phyloP scores from a whole-genome alignment of 2,113 vertebrate species.

The Upupa epops region DNA sequence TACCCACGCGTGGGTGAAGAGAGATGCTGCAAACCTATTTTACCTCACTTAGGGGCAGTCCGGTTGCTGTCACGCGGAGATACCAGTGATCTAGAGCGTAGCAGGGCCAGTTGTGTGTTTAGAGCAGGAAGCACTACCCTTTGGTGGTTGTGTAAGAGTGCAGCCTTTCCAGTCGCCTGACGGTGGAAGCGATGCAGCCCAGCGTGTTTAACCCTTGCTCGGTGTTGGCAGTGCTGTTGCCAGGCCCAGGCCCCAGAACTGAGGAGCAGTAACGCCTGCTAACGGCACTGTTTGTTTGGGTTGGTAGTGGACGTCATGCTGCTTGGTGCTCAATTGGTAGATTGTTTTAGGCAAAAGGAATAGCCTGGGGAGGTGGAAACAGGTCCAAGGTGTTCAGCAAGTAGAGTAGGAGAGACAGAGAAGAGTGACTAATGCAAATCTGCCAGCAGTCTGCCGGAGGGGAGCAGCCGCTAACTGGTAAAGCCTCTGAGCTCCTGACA shows the following conservation, averaged over 20 bases:
- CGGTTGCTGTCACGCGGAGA: neutral
- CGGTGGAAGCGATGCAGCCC: neutral
- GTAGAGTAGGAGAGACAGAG: neutral
- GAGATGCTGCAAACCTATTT: neutral
- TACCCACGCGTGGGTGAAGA: neutral
- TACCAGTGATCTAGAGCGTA: neutral
- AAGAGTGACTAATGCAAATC: slow-evolving; percentile 38
- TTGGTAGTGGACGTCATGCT: neutral
- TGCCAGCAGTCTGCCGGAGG: slow-evolving; percentile 64
- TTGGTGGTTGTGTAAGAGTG: no score
- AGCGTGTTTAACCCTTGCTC: neutral
- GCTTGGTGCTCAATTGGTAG: neutral
- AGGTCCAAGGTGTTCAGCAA: neutral
- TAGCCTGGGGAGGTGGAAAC: neutral
- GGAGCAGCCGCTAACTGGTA: slow-evolving; percentile 51
- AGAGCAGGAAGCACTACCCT: neutral
- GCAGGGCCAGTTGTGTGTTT: neutral
- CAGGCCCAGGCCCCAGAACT: neutral
- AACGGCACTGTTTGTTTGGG: neutral
- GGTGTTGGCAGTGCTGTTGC: neutral
- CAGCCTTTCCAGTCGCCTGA: neutral
- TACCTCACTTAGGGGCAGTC: neutral
- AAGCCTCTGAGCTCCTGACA: slow-evolving; percentile 27
- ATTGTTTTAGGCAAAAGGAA: neutral
- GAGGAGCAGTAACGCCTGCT: neutral